These are phyloP conservation scores for Peromyscus polionotus DNA, from an alignment of 2,113 vertebrate species.

Conservation along the genomic window DNA sequence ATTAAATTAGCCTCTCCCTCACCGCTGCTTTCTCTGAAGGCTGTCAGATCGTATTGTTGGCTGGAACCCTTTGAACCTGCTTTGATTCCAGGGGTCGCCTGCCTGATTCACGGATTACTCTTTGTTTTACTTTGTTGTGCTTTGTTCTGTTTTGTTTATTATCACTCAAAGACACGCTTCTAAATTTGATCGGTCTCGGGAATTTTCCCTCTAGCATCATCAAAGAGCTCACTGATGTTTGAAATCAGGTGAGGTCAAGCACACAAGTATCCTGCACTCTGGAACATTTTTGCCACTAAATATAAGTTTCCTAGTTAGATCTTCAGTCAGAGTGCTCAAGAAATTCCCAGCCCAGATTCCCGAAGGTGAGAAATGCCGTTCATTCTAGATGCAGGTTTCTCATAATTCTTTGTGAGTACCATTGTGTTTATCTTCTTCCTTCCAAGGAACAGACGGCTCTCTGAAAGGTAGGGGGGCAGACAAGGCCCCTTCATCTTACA, in stretches of 20 bases:
- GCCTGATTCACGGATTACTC: not conserved
- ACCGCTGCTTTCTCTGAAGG: not conserved
- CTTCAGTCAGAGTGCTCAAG: not conserved
- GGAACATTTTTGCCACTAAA: not conserved
- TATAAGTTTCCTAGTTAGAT: not conserved
- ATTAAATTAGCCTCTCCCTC: conserved; percentile 18
- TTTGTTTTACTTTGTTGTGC: not conserved
- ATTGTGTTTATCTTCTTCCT: not conserved
- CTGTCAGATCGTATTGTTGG: not conserved
- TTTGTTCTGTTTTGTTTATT: conserved; percentile 18
- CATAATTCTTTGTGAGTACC: not conserved
- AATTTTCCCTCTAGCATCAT: conserved; percentile 8
- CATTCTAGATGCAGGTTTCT: not conserved
- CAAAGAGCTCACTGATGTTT: not conserved
- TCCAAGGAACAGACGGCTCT: not conserved
- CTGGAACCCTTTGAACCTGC: not conserved
- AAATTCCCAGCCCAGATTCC: not conserved
- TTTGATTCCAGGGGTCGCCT: conserved; percentile 6
- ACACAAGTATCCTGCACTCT: not conserved
- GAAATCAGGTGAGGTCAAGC: not conserved
- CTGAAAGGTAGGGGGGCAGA: not conserved
- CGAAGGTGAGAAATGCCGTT: not conserved
- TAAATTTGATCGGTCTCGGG: not conserved
- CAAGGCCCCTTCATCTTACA: conserved; percentile 13
- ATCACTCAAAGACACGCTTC: not conserved